Evolutionary conservation across 2,113 vertebrate species (phyloP).

Genomic region (Crotalus tigris): DNA sequence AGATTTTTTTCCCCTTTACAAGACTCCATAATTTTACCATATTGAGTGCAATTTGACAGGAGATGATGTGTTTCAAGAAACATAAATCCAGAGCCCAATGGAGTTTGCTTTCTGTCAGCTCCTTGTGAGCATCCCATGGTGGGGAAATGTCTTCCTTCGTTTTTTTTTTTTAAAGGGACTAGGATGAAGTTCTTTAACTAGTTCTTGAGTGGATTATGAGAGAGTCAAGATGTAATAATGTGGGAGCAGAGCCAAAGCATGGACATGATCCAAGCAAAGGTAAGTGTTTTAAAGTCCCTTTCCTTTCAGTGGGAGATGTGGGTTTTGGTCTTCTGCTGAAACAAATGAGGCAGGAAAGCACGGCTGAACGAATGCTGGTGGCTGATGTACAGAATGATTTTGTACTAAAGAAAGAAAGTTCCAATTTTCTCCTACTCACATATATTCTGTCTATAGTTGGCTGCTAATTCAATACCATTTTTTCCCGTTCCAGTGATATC

Average conservation of each 20-base stretch:
- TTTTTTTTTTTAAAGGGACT: slow-evolving; percentile 12
- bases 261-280: not conserved
- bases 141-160: slow-evolving; percentile 27
- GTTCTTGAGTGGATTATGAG: slow-evolving; percentile 32
- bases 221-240: slow-evolving; percentile 23
- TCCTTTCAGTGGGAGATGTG: not conserved
- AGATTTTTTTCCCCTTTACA: slow-evolving; percentile 32
- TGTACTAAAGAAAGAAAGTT: not conserved
- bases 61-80: slow-evolving; percentile 1
- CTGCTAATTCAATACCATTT: not conserved
- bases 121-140: not conserved
- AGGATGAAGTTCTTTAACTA: slow-evolving; percentile 47
- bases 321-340: not conserved
- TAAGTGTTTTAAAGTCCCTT: not conserved
- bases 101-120: slow-evolving; percentile 37
- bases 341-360: not conserved
- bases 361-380: not conserved
- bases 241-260: slow-evolving; percentile 5
- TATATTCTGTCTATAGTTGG: not conserved
- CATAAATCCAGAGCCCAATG: not conserved
- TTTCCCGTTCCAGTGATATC: not conserved
- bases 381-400: not conserved
- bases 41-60: slow-evolving; percentile 54
- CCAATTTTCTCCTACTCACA: not conserved
- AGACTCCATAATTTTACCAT: slow-evolving; percentile 66